These are phyloP conservation scores for Ethmia dodecea DNA, from an alignment of 2,888 invertebrate genomes.

Conservation along the genomic window DNA sequence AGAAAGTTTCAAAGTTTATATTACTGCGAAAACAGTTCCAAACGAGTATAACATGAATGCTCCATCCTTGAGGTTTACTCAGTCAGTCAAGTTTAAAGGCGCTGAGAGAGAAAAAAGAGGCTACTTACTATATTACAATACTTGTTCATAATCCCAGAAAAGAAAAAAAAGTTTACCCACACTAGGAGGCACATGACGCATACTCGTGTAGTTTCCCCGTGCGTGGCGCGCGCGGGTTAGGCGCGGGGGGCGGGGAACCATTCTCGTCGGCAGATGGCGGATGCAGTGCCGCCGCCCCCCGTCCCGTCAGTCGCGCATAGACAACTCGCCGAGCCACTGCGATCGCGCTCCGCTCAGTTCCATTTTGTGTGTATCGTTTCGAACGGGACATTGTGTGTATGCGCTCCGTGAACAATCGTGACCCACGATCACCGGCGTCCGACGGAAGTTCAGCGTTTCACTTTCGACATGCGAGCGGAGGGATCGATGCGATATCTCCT, in stretches of 20 bases:
- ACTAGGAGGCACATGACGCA: constrained; percentile 41
- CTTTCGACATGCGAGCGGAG: constrained; percentile 67
- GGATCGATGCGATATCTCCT: constrained; percentile 73
- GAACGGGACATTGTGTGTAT: constrained; percentile 75
- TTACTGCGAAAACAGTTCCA: too few species aligned
- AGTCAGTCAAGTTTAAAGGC: constrained; percentile 35
- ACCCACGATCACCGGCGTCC: constrained; percentile 48
- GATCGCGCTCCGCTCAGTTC: constrained; percentile 61
- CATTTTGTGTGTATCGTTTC: constrained; percentile 74
- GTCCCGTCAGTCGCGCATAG: constrained; percentile 74
- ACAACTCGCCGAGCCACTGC: constrained; percentile 67
- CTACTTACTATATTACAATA: constrained; percentile 23
- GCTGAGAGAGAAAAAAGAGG: constrained; percentile 48
- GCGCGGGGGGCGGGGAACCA: constrained; percentile 13
- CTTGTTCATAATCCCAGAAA: constrained; percentile 64
- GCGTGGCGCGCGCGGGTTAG: constrained; percentile 35
- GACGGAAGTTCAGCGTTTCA: constrained; percentile 52
- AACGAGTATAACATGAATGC: too few species aligned
- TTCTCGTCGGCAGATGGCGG: constrained; percentile 78
- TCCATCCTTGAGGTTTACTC: too few species aligned
- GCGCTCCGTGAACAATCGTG: constrained; percentile 69
- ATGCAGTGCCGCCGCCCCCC: constrained; percentile 73
- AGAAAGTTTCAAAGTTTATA: too few species aligned
- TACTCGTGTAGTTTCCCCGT: constrained; percentile 44
- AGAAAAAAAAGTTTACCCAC: constrained; percentile 59